phyloP scores from a whole-genome alignment of 2,888 invertebrate genomes.

The Mallateleia sp. region DNA sequence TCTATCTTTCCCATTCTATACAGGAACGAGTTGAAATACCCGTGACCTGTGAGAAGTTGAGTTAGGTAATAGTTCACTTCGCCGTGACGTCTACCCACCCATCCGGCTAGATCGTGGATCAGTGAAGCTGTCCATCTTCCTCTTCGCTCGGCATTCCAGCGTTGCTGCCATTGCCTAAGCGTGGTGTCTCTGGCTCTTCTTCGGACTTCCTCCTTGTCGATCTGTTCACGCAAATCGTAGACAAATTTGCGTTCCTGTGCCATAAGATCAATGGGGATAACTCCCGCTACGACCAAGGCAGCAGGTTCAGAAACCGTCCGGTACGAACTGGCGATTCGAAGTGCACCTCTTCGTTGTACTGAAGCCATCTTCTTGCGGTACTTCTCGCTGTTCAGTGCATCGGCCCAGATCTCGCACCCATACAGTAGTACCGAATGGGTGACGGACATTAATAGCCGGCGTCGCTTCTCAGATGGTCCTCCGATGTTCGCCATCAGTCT shows the following conservation, averaged over 20 bases:
- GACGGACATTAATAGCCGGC: constrained; percentile 34
- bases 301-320: background rate
- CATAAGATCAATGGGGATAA: background rate
- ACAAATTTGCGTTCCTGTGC: background rate
- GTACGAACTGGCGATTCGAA: background rate
- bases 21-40: constrained; percentile 72
- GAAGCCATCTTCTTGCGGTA: too few relatives aligned
- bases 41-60: constrained; percentile 74
- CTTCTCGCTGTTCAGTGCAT: too few relatives aligned
- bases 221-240: too few relatives aligned
- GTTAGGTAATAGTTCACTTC: constrained; percentile 70
- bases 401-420: constrained; percentile 17
- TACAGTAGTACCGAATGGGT: constrained; percentile 46
- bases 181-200: constrained; percentile 12
- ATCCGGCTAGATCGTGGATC: constrained; percentile 46
- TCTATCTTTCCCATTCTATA: constrained; percentile 41
- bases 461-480: background rate
- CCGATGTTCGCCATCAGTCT: background rate
- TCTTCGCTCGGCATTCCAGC: constrained; percentile 59
- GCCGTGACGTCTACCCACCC: constrained; percentile 60
- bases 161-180: constrained; percentile 59
- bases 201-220: too few relatives aligned
- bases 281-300: background rate
- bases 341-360: background rate
- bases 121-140: constrained; percentile 68